Evolutionary conservation across 37 sponge, comb jelly and placozoan genomes (phyloP).

Genomic region (Petrosia ficiformis): DNA sequence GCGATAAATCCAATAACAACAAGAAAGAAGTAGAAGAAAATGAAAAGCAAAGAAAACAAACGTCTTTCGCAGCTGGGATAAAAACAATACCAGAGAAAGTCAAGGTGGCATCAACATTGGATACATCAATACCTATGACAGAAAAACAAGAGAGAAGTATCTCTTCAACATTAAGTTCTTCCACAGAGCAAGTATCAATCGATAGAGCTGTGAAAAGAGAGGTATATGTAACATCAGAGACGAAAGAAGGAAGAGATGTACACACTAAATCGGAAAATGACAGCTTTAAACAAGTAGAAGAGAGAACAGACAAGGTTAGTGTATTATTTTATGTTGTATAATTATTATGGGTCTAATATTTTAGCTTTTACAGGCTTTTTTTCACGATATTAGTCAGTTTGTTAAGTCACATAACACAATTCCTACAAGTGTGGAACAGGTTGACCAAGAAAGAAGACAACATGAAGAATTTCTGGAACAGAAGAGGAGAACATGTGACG

Average conservation of each 20-base stretch:
- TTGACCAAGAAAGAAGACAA: neutral
- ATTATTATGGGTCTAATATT: neutral
- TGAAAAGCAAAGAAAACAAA: neutral
- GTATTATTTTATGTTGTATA: neutral
- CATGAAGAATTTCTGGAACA: neutral
- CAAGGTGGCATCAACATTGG: neutral
- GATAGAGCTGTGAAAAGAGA: neutral
- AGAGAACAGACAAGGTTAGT: neutral
- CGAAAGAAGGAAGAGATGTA: no score
- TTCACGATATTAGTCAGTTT: neutral
- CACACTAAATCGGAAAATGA: no score
- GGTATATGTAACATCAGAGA: neutral
- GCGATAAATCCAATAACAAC: neutral
- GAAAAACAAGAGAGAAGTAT: neutral
- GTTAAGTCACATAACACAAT: neutral
- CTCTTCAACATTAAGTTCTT: neutral
- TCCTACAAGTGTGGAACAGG: neutral
- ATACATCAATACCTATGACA: no score
- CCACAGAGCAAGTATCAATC: neutral
- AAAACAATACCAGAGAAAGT: neutral
- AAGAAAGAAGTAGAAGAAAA: neutral
- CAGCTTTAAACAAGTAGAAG: neutral
- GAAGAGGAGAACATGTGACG: neutral
- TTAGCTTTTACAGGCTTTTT: neutral
- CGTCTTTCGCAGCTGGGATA: neutral